Percentiles rank a stretch among this genome's conserved stretches.
Evolutionary conservation across 2,113 vertebrate species (phyloP).

Genomic region (Rafetus swinhoei): DNA sequence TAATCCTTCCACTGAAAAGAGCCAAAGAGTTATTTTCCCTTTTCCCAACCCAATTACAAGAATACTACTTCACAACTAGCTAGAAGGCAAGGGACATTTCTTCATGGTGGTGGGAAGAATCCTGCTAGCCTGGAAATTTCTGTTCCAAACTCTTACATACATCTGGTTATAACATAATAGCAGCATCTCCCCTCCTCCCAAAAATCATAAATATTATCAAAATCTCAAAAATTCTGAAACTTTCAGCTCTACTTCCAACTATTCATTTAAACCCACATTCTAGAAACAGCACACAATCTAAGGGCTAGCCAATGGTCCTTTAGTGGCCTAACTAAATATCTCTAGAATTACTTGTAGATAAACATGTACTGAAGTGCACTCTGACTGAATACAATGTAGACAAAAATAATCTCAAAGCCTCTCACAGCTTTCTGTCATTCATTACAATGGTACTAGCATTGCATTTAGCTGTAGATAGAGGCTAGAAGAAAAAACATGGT

Average conservation of each 20-base stretch:
- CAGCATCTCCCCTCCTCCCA: not conserved
- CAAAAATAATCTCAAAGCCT: not conserved
- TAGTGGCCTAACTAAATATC: not conserved
- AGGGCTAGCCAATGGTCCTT: not conserved
- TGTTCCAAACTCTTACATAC: not conserved
- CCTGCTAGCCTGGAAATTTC: not conserved
- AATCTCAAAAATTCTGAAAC: not conserved
- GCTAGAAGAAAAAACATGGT: not conserved
- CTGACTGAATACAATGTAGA: not conserved
- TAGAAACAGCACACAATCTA: not conserved
- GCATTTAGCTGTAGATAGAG: rapidly evolving
- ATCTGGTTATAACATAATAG: rapidly evolving
- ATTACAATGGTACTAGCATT: not conserved
- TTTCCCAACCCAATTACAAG: not conserved
- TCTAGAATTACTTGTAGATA: not conserved
- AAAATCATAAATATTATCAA: not conserved
- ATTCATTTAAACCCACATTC: not conserved
- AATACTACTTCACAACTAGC: not conserved
- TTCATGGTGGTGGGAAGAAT: not conserved
- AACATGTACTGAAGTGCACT: not conserved
- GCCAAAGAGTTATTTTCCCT: rapidly evolving
- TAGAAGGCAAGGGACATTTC: not conserved
- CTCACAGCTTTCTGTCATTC: not conserved
- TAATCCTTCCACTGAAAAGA: not conserved
- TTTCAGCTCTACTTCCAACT: not conserved